Evolutionary conservation across 2,797 vertebrate species (phyloP), one percentile per base, ranked within the genome.

Genomic region (Urocyon cinereoargenteus): DNA sequence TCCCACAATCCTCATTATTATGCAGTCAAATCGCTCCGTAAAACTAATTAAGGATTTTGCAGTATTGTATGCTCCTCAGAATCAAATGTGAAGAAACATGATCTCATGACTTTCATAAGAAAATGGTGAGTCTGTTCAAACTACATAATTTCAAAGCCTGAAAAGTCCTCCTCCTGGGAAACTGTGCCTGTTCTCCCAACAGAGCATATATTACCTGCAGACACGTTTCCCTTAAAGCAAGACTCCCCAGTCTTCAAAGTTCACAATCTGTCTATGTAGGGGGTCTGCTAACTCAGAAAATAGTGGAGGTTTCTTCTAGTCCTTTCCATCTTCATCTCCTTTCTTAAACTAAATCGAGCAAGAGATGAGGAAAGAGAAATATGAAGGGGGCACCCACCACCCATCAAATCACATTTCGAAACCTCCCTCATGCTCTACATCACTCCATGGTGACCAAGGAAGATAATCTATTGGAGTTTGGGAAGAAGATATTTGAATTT

Each of bases 11-110:
- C 94, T 97, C 86, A 89, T 97, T 96, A 96, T 82, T 94, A 90
- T 73, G 79, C 91, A 85, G 93, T 97, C 91, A 97, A 94, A 86
- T 90, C 70, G 64, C 68, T 96, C 84, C 16, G 26, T 77, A 62
- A 97, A 97, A 92, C 97, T 96, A 96, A 97, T 96, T 96, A 92
- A 97, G 85, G 90, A 89, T 95, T 97, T 86, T 79, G 83, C 93
- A 97, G 73, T 62, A 18, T 84, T 72, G 93, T 85, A 72, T 77
- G 62, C 66, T 88, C 64, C 94, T 95, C 34, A 31, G 82, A 90
- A 93, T 77, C 90, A 90, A 96, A 97, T 51, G 15, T 78, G 87
- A 94, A 95, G 57, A 93, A 93, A 95, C 22, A 40, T 9, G 28
- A 92, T 90, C 93, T 88, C 28, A 31, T 70, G 85, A 86, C 57